These are phyloP conservation scores for Cryptomyrus ogoouensis DNA, from an alignment of 2,113 vertebrate genomes.

Conservation along the genomic window DNA sequence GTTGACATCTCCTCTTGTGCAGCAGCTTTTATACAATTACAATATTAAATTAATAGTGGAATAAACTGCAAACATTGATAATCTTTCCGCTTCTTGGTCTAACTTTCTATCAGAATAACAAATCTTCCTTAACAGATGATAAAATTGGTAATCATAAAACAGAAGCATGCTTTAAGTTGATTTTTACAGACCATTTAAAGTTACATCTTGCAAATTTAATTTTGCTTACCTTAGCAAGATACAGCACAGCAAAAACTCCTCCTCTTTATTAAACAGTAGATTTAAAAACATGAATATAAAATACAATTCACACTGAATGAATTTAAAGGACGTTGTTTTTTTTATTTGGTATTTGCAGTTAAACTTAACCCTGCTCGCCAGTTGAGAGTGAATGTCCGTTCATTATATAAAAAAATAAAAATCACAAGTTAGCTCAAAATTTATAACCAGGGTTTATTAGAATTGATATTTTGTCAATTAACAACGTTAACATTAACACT, in stretches of 20 bases:
- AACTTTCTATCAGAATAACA: background rate
- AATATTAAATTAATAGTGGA: no score
- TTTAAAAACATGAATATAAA: background rate
- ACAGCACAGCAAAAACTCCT: background rate
- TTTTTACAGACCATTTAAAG: background rate
- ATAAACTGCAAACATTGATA: background rate
- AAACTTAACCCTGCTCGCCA: background rate
- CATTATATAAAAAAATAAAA: background rate
- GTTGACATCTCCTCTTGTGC: no score
- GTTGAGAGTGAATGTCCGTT: background rate
- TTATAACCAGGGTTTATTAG: slow-evolving; percentile 53
- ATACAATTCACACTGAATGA: background rate
- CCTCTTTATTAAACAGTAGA: background rate
- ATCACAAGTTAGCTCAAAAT: background rate
- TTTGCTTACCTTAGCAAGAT: background rate
- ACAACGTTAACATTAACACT: slow-evolving; percentile 14
- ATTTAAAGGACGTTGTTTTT: background rate
- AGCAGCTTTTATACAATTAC: no score
- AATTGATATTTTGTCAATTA: slow-evolving; percentile 37
- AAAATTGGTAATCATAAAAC: background rate
- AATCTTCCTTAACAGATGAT: background rate
- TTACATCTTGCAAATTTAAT: background rate
- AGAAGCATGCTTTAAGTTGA: background rate
- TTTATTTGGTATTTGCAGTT: background rate
- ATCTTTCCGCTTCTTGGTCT: background rate